Evolutionary conservation across 2,888 invertebrate genomes (phyloP), one percentile per base, ranked within the genome.

Genomic region (Drosophila dives): DNA sequence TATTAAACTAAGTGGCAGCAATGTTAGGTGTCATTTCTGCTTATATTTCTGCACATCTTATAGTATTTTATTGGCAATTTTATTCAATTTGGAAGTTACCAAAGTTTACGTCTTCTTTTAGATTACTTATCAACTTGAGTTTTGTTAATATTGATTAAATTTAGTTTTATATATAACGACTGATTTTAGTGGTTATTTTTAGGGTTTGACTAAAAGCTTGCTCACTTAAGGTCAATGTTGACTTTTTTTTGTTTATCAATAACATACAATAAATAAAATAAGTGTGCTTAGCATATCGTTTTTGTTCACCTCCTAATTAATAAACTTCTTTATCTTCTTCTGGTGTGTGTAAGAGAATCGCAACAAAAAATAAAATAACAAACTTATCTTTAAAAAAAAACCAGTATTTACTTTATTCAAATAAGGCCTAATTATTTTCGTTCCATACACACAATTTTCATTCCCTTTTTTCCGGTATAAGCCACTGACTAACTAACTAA

Each of bases 391-490:
- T 4, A 5, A 26, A 26, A 45, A 26, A 12, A 20, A 10, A 26
- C 4, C 17, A 5, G 10, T 10, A 11, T 20, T n/a, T 45, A 2
- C 2, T 12, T 2, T 45, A n/a, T 6, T 6, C 29, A 50, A n/a
- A 50, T 50, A 26, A 17, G 15, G 23, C 23, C 1, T 12, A 49
- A 17, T 26, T 11, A 11, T n/a, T n/a, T 29, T 6, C n/a, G 29
- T 38, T 33, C 17, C 10, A 0, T 53, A 15, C 33, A 34, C 20
- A 50, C 4, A 40, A 8, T 55, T 55, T 29, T 15, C n/a, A n/a
- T 34, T n/a, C 26, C 26, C 6, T 38, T 6, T 38, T 36, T 45
- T 63, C 36, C 42, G 42, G 55, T 42, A 70, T 53, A 20, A 59
- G 48, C 55, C 56, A 48, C 40, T 55, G 61, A 65, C 29, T 12